Base-by-base conservation (phyloP, 2,797 vertebrate genomes). In the Rallus crepitans region DNA sequence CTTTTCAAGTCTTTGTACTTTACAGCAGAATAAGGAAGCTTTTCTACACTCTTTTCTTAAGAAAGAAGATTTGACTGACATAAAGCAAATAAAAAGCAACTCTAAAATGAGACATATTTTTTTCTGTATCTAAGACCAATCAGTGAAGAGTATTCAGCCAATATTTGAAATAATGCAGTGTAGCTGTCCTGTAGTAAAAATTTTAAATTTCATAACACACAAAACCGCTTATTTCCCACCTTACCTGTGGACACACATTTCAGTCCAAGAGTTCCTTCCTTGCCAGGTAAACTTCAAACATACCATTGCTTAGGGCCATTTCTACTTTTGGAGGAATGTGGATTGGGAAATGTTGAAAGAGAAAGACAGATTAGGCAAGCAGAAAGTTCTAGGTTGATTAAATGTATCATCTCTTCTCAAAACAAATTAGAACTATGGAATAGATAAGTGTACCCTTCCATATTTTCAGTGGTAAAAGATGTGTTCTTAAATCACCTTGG, bases 271-370 rank as follows among this genome's bases (percentile, higher is more conserved):
- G 35, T 70, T 95, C 60, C 79, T 96, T 96, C 70, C 63, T 89
- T 96, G 94, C 90, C 94, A 96, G 94, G 93, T 97, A 92, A 95
- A 87, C 77, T 95, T 96, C 86, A 94, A 93, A 68, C 70, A 42
- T 83, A 80, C 80, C 47, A 82, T 73, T 96, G 85, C 90, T 95
- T 45, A 80, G 56, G 66, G 91, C 73, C 50, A 37, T 94, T 93
- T 95, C 59, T 88, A 28, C 80, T 91, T 91, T 64, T 78, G 87
- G 70, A 94, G 64, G 91, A 94, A 94, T 96, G 93, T 71, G 48
- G 91, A 89, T 94, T 96, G 83, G 75, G 96, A 96, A 96, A 97
- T 3, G 5, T 18, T 76, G 59, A 75, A 35, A 66, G 27, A 84
- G 80, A 75, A 52, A 65, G 50, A 60, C 52, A 42, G 57, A 64